phyloP scores from a whole-genome alignment of 2,113 vertebrate genomes.

The Megalops atlanticus region DNA sequence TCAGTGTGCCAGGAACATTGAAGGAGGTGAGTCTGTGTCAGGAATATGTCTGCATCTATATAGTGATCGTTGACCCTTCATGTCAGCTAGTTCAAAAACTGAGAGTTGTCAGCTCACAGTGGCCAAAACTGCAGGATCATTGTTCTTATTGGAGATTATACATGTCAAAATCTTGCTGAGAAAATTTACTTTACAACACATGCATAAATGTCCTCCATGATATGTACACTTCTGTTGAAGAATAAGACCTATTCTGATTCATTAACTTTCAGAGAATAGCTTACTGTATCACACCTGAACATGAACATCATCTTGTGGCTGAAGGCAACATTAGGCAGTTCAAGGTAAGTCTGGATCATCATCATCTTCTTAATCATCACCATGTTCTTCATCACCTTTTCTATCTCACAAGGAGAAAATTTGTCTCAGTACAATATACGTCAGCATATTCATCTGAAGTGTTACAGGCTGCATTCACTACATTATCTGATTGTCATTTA shows the following conservation, averaged over 20 bases:
- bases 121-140: no score
- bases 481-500: background rate
- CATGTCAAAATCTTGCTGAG: no score
- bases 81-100: background rate
- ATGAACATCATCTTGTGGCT: slow-evolving; percentile 88
- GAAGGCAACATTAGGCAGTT: slow-evolving; percentile 90
- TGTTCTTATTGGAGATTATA: no score
- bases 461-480: background rate
- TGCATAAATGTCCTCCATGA: background rate
- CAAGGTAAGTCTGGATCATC: slow-evolving; percentile 75
- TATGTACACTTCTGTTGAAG: background rate
- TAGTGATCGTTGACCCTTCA: no score
- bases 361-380: no score
- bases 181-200: background rate
- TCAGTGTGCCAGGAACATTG: slow-evolving; percentile 80
- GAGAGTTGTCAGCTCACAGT: background rate
- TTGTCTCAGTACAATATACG: no score
- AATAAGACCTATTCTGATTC: slow-evolving; percentile 6
- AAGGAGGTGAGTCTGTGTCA: slow-evolving; percentile 78
- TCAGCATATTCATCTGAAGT: background rate
- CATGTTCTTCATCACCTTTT: no score
- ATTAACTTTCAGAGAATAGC: slow-evolving; percentile 82
- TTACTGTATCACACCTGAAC: slow-evolving; percentile 93
- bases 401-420: no score
- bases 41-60: background rate